Base-by-base conservation (phyloP, 2,797 vertebrate genomes). In the Peromyscus melanophrys region DNA sequence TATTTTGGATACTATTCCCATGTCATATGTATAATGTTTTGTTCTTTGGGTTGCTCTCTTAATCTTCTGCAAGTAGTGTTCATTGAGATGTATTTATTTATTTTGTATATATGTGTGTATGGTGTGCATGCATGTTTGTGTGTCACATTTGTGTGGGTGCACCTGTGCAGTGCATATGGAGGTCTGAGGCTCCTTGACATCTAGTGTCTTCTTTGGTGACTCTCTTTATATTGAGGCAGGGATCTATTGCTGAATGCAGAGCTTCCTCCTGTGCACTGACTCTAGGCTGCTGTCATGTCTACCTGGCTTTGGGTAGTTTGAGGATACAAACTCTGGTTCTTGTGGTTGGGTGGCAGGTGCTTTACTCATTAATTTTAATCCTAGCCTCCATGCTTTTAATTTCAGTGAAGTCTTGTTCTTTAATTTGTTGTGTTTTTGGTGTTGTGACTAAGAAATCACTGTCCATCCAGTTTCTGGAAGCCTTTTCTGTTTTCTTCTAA, bases 351-450 rank as follows among this genome's bases (percentile, higher is more conserved):
- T 37, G 34, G 23, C 65, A 71, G 27, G 34, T 27, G 13, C 17
- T 85, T 34, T 46, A 23, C 83, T 83, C 61, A 49, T 65, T n/a
- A 69, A 2, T 55, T 37, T 71, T 43, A 52, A 52, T 52, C n/a
- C 13, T 55, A 87, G 49, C n/a, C 43, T 87, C 52, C 76, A 71
- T 31, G 4, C 59, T 94, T 90, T 90, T 85, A 78, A 85, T 85
- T 78, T 90, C 77, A 73, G 25, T 90, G 34, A 73, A 31, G 1
- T 27, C 27, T 46, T 73, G 27, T 86, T 95, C 23, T 76, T 21
- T 37, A 85, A 34, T 43, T 21, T 76, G 13, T 52, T 61, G 63
- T 85, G 63, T 43, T 89, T 89, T 83, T 63, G 82, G 25, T 94
- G 25, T 59, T 55, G 16, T 77, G 46, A 67, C 37, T 77, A 69